Conservation (phyloP, 2,113 vertebrate species). For the Megaceryle maxima region DNA sequence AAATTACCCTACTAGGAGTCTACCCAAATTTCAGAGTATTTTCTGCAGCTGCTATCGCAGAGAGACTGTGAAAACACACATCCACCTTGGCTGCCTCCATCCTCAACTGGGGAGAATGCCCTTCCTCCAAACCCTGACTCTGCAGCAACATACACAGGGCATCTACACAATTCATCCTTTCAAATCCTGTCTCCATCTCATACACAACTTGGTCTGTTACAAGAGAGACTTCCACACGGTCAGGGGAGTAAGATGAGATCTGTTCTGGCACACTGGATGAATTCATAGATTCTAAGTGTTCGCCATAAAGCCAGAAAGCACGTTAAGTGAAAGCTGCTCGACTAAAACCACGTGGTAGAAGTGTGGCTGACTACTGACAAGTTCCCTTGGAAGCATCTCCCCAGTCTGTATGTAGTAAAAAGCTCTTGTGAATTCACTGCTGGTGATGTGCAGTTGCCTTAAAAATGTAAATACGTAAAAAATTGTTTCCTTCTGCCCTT, state of each 20-base stretch:
- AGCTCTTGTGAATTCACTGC: neutral
- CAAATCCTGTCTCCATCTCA: neutral
- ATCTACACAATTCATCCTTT: neutral
- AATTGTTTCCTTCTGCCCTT: slow-evolving; percentile 19
- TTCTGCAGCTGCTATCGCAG: rapidly evolving
- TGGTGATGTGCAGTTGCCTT: neutral
- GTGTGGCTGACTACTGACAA: neutral
- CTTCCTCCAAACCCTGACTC: neutral
- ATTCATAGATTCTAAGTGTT: neutral
- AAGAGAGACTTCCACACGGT: neutral
- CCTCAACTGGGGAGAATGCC: neutral
- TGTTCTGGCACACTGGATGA: neutral
- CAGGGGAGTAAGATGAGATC: neutral
- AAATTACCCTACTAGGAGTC: neutral
- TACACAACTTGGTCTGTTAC: neutral
- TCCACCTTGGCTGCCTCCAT: neutral
- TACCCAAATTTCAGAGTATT: neutral
- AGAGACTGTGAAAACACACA: neutral
- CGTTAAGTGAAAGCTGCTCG: neutral
- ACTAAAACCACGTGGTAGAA: neutral
- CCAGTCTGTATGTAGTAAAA: neutral
- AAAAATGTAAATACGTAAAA: neutral
- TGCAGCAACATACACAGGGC: neutral
- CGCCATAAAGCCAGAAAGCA: neutral
- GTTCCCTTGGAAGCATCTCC: neutral